Percentiles rank a stretch among this genome's conserved stretches.
Conservation (phyloP, 2,888 invertebrate species). For the Coronaproctus castanopsis region DNA sequence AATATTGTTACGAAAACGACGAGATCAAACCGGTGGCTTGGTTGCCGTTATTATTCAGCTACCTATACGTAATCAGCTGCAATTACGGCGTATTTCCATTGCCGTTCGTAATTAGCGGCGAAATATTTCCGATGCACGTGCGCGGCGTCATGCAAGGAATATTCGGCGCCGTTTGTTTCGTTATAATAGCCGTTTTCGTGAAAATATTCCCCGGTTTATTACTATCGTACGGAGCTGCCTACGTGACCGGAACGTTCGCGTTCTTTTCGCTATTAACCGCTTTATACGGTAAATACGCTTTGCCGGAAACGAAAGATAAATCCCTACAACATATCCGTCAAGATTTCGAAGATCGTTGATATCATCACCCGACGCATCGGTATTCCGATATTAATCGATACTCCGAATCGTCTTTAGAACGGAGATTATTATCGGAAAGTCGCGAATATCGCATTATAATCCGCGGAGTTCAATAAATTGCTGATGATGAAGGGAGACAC, state of each 20-base stretch:
- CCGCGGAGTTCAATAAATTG: too few species aligned
- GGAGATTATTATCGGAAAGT: too few species aligned
- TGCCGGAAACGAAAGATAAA: slow-evolving; percentile 14
- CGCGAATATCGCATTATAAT: too few species aligned
- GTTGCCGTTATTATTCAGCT: background rate
- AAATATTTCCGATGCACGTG: slow-evolving; percentile 10
- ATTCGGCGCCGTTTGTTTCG: slow-evolving; percentile 9
- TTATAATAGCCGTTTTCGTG: slow-evolving; percentile 7
- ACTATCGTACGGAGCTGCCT: background rate
- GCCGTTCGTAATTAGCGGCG: slow-evolving; percentile 10
- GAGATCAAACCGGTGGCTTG: background rate
- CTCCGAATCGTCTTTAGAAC: too few species aligned
- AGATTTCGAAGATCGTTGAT: background rate
- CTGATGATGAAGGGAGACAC: too few species aligned
- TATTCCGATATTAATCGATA: too few species aligned
- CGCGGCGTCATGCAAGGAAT: slow-evolving; percentile 12
- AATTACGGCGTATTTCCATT: slow-evolving; percentile 8
- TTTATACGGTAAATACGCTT: slow-evolving; percentile 11
- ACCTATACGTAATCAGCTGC: slow-evolving; percentile 4
- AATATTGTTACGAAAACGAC: background rate
- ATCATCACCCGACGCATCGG: too few species aligned
- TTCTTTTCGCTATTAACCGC: slow-evolving; percentile 1
- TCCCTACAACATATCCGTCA: background rate
- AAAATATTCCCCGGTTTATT: slow-evolving; percentile 10
- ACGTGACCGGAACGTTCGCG: slow-evolving; percentile 1